A percentile compares a stretch with the other conserved stretches of the same genome.
phyloP scores from a whole-genome alignment of 2,797 vertebrate species.

The Periparus ater region DNA sequence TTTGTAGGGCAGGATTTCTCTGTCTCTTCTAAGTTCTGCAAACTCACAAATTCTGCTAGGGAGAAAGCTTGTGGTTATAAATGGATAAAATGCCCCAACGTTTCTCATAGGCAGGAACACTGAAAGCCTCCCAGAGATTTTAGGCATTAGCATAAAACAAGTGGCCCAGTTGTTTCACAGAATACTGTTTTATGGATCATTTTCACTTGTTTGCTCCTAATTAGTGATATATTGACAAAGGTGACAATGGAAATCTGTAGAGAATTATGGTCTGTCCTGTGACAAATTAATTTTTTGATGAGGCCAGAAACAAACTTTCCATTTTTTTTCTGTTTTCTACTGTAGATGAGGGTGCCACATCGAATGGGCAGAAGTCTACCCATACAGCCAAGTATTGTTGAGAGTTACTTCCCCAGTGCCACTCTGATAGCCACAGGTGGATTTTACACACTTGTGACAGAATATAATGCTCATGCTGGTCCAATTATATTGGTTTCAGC shows the following conservation, averaged over 20 bases:
- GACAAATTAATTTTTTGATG: not conserved
- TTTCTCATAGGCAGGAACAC: not conserved
- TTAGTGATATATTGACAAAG: not conserved
- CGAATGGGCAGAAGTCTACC: rapidly evolving
- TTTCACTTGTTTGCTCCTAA: not conserved
- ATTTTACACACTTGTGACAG: not conserved
- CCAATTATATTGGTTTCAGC: not conserved
- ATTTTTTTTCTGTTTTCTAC: not conserved
- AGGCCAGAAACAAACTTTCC: not conserved
- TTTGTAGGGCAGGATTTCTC: not conserved
- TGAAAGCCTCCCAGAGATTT: not conserved
- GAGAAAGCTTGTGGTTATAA: not conserved
- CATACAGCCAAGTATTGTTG: not conserved
- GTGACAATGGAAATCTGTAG: not conserved
- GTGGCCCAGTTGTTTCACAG: not conserved
- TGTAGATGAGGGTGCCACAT: not conserved
- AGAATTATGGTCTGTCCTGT: not conserved
- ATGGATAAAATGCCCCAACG: not conserved
- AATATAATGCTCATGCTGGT: not conserved
- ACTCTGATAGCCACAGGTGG: not conserved
- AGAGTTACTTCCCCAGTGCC: not conserved
- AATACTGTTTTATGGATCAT: not conserved
- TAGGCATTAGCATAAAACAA: not conserved
- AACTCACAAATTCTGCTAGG: not conserved
- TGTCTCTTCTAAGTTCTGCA: not conserved